phyloP scores from a whole-genome alignment of 92 coral and sea anemone genomes.

The Epizoanthus illoricatus region DNA sequence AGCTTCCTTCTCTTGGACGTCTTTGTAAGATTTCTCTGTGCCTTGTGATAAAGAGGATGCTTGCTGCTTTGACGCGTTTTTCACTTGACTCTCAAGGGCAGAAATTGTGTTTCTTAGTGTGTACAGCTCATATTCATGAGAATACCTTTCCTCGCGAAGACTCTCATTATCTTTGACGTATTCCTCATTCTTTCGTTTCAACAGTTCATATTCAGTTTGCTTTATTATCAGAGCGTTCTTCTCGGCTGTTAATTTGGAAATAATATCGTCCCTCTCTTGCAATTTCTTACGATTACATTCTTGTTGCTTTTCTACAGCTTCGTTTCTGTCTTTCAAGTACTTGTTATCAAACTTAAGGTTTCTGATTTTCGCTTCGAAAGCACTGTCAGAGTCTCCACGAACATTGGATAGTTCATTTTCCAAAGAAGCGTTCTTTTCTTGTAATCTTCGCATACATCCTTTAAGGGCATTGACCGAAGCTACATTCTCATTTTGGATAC shows the following conservation, averaged over 20 bases:
- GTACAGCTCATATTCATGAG: background rate
- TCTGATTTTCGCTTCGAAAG: constrained; percentile 1
- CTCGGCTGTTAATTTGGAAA: constrained; percentile 14
- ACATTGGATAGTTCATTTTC: constrained; percentile 2
- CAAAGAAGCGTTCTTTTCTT: constrained; percentile 11
- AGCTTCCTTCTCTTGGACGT: constrained; percentile 13
- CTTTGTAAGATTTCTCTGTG: constrained; percentile 5
- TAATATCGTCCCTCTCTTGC: background rate
- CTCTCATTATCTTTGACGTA: constrained; percentile 11
- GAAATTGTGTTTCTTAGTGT: background rate
- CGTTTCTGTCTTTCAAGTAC: constrained; percentile 29
- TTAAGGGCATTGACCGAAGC: background rate
- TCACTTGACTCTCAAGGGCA: constrained; percentile 7
- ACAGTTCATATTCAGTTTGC: background rate
- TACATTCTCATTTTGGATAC: background rate
- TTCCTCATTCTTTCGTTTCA: constrained; percentile 25
- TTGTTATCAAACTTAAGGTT: constrained; percentile 11
- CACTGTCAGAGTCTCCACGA: background rate
- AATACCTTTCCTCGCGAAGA: constrained; percentile 16
- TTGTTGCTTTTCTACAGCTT: background rate
- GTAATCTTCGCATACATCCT: background rate
- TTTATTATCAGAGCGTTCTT: background rate
- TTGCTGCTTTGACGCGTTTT: background rate
- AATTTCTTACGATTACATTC: constrained; percentile 3
- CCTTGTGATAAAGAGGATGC: background rate